These are phyloP conservation scores for Euura lappo DNA, from an alignment of 1,140 invertebrate genomes.

Conservation along the genomic window DNA sequence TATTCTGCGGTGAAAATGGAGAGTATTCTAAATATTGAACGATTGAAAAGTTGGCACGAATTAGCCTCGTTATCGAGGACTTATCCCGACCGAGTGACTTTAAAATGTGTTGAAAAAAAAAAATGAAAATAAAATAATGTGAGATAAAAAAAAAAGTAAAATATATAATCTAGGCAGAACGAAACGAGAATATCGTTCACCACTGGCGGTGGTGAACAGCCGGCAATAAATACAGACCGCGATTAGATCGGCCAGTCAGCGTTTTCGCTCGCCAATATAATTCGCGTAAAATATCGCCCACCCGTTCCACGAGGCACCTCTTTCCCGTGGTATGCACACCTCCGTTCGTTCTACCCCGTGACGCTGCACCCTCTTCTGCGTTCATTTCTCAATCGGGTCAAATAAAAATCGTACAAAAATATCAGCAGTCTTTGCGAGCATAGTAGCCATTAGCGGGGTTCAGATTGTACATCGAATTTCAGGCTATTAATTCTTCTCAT, in stretches of 20 bases:
- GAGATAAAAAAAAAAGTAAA: neutral
- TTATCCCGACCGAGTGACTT: too few relatives aligned
- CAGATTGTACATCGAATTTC: conserved; percentile 30
- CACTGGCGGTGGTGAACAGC: neutral
- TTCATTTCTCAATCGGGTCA: neutral
- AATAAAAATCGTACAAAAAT: conserved; percentile 7
- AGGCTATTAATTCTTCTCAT: conserved; percentile 14
- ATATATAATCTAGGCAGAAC: neutral
- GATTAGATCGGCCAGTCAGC: conserved; percentile 4
- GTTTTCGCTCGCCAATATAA: neutral
- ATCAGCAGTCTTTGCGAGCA: neutral
- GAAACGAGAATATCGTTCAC: neutral
- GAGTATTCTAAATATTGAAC: too few relatives aligned
- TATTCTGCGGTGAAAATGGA: too few relatives aligned
- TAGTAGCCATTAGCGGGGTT: conserved; percentile 12
- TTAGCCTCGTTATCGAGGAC: too few relatives aligned
- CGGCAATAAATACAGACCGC: neutral
- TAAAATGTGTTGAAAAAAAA: too few relatives aligned
- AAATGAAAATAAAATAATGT: too few relatives aligned
- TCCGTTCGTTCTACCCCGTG: neutral
- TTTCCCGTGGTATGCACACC: neutral
- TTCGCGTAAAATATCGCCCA: neutral
- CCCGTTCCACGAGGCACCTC: neutral
- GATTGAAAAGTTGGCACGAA: too few relatives aligned
- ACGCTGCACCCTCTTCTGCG: neutral